Evolutionary conservation across 92 coral and sea anemone species (phyloP), one percentile per base, ranked within the genome.

Genomic region (Porites cylindrica): DNA sequence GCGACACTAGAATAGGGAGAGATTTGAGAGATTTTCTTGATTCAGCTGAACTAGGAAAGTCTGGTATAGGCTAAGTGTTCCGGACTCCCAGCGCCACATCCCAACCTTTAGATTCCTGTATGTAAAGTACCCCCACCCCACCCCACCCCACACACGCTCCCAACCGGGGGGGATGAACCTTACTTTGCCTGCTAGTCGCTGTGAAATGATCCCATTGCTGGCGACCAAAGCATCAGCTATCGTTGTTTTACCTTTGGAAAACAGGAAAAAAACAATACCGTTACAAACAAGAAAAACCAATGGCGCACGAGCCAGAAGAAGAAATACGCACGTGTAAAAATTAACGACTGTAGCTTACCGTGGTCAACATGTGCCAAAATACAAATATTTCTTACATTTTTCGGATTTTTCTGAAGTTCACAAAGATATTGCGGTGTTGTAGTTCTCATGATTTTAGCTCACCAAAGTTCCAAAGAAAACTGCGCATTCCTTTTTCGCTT

Each of bases 281-380:
- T 60, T 51, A 60, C 38, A 61, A 86, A 93, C 24, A 75, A 24
- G 13, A 29, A 29, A 75, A 72, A 47, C 3, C 11, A 56, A 52
- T 11, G 24, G 51, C 1, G 59, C 78, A 73, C 50, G 17, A 58
- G 11, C 24, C 10, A 54, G 32, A 18, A 70, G 51, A 50, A 8
- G 19, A 7, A n/a, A 13, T 5, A 12, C 6, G 9, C 20, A 52
- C 43, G 6, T 68, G 32, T 10, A 47, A 10, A 43, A 51, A 74
- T 13, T 51, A 7, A 23, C 8, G 65, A 51, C 16, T 20, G 7
- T 29, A 2, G 54, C 96, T 89, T 85, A 97, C 99, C 99, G 56
- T 97, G 99, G 63, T 97, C 99, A 19, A 97, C 99, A 72, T 97
- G 99, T 14, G 99, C 99, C 83, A 97, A 86, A 81, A 97, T 97